These are phyloP conservation scores for Macrocentrus cingulum DNA, from an alignment of 1,140 invertebrate genomes.

Conservation along the genomic window DNA sequence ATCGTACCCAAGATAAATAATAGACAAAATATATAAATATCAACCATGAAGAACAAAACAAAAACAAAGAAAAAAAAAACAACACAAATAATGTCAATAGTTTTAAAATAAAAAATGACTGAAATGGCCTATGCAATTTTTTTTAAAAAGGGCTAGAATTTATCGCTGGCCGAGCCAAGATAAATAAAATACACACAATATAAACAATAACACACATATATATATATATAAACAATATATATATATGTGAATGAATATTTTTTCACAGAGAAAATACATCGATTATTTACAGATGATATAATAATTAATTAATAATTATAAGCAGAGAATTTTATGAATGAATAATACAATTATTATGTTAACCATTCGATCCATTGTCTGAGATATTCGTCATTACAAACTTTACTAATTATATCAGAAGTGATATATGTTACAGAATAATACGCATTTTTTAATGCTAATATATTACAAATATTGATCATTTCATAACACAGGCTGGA, in stretches of 20 bases:
- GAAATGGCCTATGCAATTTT: constrained; percentile 25
- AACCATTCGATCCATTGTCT: constrained; percentile 29
- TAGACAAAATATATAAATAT: constrained; percentile 17
- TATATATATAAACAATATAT: too few relatives aligned
- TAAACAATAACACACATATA: too few relatives aligned
- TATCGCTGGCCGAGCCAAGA: constrained; percentile 18
- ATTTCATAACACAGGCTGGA: constrained; percentile 46
- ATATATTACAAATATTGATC: constrained; percentile 25
- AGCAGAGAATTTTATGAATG: constrained; percentile 24
- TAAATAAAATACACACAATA: too few relatives aligned
- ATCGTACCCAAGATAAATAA: constrained; percentile 29
- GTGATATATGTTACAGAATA: constrained; percentile 38
- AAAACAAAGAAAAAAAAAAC: too few relatives aligned
- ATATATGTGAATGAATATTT: constrained; percentile 25
- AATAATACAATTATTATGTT: constrained; percentile 9
- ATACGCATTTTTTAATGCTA: constrained; percentile 32
- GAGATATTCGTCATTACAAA: constrained; percentile 32
- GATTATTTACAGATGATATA: constrained; percentile 25
- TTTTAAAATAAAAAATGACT: constrained; percentile 16
- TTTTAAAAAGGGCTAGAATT: constrained; percentile 2
- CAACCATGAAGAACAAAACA: constrained; percentile 12
- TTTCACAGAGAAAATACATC: constrained; percentile 25
- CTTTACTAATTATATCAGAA: constrained; percentile 33
- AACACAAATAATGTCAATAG: constrained; percentile 24
- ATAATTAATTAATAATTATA: constrained; percentile 22